phyloP scores from a whole-genome alignment of 2,113 vertebrate genomes.

The Thomomys bottae region DNA sequence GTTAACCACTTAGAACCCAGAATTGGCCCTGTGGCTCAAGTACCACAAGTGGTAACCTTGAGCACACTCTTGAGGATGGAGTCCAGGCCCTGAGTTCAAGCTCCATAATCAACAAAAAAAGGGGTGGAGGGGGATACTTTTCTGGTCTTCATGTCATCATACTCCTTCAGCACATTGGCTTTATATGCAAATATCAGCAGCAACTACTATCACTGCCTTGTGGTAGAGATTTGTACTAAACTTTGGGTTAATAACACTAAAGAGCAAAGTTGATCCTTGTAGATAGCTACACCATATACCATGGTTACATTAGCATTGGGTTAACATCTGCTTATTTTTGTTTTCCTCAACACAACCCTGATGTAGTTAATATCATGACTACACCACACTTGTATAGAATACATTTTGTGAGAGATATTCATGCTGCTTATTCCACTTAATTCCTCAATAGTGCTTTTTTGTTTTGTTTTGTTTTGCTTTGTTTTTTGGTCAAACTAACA shows the following conservation, averaged over 20 bases:
- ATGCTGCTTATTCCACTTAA: neutral
- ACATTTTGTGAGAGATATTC: neutral
- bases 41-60: too few relatives aligned
- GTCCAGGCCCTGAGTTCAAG: too few relatives aligned
- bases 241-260: conserved; percentile 25
- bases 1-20: too few relatives aligned
- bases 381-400: neutral
- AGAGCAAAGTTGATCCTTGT: neutral
- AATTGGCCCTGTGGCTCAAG: too few relatives aligned
- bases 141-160: neutral
- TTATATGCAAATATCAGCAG: neutral
- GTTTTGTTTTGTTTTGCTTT: too few relatives aligned
- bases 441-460: neutral
- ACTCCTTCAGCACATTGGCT: neutral
- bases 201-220: neutral
- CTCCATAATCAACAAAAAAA: too few relatives aligned
- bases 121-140: rapidly evolving
- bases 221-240: neutral
- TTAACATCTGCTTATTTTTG: neutral
- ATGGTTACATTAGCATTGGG: neutral
- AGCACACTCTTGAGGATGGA: too few relatives aligned
- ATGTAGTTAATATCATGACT: neutral
- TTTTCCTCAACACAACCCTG: neutral
- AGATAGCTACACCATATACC: neutral
- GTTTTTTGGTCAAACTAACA: neutral